Percentiles rank a stretch among this genome's conserved stretches.
These are phyloP conservation scores for Tetragonula clypearis DNA, from an alignment of 1,140 invertebrate genomes.

Conservation along the genomic window DNA sequence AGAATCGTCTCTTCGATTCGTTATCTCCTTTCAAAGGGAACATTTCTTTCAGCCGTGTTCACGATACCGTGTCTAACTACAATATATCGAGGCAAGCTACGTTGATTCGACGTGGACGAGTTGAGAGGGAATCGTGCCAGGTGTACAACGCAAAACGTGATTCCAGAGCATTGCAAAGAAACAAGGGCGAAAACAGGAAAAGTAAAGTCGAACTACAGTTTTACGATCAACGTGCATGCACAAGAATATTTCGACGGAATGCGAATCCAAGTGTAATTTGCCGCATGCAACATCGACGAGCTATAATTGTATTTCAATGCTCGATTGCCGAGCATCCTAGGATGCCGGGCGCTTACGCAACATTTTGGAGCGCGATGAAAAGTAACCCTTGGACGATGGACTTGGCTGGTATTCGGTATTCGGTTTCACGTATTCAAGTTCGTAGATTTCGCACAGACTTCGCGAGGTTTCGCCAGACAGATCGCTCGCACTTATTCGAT, in stretches of 20 bases:
- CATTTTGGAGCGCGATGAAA: not conserved
- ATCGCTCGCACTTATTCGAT: not conserved
- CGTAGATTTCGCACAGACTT: not conserved
- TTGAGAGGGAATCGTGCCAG: constrained; percentile 38
- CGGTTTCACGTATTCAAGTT: not conserved
- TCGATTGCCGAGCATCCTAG: too few relatives aligned
- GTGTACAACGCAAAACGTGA: constrained; percentile 16
- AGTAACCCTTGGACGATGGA: not conserved
- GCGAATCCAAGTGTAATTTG: constrained; percentile 60
- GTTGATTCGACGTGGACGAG: not conserved
- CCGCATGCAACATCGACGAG: constrained; percentile 39
- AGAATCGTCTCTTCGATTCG: not conserved
- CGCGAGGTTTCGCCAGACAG: not conserved
- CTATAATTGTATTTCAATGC: constrained; percentile 25
- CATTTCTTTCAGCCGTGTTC: constrained; percentile 38
- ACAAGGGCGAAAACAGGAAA: constrained; percentile 17
- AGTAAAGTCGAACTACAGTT: constrained; percentile 19
- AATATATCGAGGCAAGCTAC: not conserved
- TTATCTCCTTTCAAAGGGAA: not conserved
- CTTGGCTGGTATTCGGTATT: not conserved
- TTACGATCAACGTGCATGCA: constrained; percentile 50
- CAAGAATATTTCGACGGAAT: constrained; percentile 29
- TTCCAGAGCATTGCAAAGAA: constrained; percentile 23
- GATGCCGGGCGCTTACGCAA: too few relatives aligned
- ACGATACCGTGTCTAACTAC: constrained; percentile 3